These are phyloP conservation scores for Mergus octosetaceus DNA, from an alignment of 2,797 vertebrate genomes.

Conservation along the genomic window DNA sequence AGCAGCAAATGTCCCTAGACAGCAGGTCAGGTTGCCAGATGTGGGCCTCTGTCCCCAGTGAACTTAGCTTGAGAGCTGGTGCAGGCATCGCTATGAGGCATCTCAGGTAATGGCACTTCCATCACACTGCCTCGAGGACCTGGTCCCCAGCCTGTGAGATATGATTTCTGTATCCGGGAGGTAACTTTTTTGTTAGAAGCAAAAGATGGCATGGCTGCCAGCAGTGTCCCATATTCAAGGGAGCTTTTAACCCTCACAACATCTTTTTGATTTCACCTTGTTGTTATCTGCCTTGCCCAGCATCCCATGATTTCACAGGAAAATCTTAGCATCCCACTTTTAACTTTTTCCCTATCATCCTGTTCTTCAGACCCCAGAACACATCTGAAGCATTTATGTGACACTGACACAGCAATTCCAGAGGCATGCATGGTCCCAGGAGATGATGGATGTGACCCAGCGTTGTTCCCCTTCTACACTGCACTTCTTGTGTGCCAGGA, in stretches of 20 bases:
- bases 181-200: not conserved
- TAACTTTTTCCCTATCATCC: not conserved
- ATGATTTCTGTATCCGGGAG: not conserved
- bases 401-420: not conserved
- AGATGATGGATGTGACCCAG: not conserved
- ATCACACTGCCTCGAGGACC: not conserved
- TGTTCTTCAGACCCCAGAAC: too few species aligned
- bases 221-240: not conserved
- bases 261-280: not conserved
- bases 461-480: not conserved
- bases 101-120: not conserved
- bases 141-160: too few species aligned
- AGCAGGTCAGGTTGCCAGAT: not conserved
- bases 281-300: not conserved
- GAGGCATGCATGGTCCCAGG: fast-evolving
- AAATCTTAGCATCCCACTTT: not conserved
- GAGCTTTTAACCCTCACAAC: not conserved
- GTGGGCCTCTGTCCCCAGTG: not conserved
- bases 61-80: not conserved
- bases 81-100: not conserved
- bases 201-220: not conserved
- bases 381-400: not conserved
- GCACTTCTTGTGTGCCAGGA: not conserved
- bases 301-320: not conserved
- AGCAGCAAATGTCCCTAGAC: not conserved